A percentile compares a stretch with the other conserved stretches of the same genome.
phyloP scores from a whole-genome alignment of 2,797 vertebrate genomes.

The Acipenser ruthenus region DNA sequence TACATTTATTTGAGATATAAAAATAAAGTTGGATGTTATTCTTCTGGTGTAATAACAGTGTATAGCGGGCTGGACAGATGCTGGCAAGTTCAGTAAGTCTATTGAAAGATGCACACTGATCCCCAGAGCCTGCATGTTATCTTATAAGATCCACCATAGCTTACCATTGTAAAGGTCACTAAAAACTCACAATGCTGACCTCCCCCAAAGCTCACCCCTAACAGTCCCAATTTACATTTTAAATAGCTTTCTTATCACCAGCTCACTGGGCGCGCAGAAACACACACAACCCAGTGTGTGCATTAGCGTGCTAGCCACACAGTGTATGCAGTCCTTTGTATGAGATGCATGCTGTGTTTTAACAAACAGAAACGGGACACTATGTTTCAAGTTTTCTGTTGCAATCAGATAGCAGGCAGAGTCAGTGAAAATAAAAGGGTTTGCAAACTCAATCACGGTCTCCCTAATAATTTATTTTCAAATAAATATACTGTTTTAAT shows the following conservation, averaged over 20 bases:
- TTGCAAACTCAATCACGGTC: not conserved
- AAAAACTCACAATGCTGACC: conserved; percentile 43
- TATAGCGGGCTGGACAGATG: not conserved
- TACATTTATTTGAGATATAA: not conserved
- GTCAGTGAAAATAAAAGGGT: not conserved
- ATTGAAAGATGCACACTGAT: not conserved
- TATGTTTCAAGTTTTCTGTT: not conserved
- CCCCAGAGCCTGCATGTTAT: not conserved
- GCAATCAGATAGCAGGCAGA: not conserved
- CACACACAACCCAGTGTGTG: not conserved
- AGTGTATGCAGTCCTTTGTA: not conserved
- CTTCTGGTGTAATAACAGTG: too few species aligned
- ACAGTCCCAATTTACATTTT: conserved; percentile 56
- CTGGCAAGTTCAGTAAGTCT: not conserved
- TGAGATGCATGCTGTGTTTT: too few species aligned
- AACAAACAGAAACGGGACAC: not conserved
- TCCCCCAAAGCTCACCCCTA: conserved; percentile 16
- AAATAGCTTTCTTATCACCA: conserved; percentile 62
- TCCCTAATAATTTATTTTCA: not conserved
- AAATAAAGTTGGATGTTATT: too few species aligned
- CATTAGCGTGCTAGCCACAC: not conserved
- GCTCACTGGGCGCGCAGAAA: conserved; percentile 36
- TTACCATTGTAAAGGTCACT: conserved; percentile 18
- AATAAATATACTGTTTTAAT: not conserved
- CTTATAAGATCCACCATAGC: not conserved